Base-by-base conservation (phyloP, 1,140 invertebrate species). In the Drosophila oshimai region DNA sequence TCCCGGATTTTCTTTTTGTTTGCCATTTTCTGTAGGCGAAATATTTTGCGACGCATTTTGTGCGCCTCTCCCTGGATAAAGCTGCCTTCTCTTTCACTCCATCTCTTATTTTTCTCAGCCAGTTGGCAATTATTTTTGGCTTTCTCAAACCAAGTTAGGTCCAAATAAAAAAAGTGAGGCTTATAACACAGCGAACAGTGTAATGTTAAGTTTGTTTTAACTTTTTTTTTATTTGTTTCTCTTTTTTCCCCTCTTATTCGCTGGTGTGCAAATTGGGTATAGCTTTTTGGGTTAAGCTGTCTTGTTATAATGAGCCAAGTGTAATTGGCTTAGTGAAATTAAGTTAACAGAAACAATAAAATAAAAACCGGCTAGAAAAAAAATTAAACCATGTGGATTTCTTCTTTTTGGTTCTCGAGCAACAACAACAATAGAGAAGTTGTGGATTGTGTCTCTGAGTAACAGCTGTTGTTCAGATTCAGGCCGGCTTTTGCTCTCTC, bases 41-140 rank as follows among this genome's bases (percentile, higher is more conserved):
- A 61, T 73, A 78, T 73, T 80, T 86, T 86, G 76, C 81, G 76
- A 74, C 80, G 80, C 80, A 86, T 87, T 87, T 86, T 76, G 60
- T 76, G 53, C 57, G 74, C 18, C 53, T 51, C 31, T 62, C 12
- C 29, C 31, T 61, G 44, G 24, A 55, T 54, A 62, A 61, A 62
- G 51, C 58, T 58, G 13, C 67, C 49, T 33, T 62, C 42, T 55
- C 22, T 47, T 44, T 72, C 28, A 44, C 47, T 31, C 26, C 9
- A 53, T 29, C 13, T 22, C 13, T 22, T 10, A 24, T 17, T 55
- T 54, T 29, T 13, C 29, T 34, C 28, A 26, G 58, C 53, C 79
- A 78, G 50, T 69, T 86, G 64, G 64, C 50, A 71, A 78, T 76
- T 58, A 79, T 79, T 79, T 74, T 65, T 71, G 50, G 57, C 57